Conservation (phyloP, 2,888 invertebrate species). For the Protophormia terraenovae region DNA sequence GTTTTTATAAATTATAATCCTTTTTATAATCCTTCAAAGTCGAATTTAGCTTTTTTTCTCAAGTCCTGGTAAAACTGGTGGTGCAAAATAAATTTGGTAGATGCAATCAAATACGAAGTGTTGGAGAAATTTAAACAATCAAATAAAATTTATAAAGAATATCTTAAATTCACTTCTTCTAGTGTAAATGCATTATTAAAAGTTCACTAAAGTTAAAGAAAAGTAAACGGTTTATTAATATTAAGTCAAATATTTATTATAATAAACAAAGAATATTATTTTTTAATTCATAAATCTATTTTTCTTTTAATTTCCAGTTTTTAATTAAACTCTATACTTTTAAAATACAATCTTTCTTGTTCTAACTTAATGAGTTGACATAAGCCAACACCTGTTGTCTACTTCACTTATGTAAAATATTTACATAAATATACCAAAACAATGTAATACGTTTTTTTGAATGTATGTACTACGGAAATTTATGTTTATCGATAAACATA, state of each 20-base stretch:
- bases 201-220: neutral
- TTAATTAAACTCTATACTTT: neutral
- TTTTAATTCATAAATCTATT: neutral
- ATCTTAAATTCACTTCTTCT: too few species aligned
- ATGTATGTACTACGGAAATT: neutral
- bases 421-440: neutral
- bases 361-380: neutral
- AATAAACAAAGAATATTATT: neutral
- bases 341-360: too few species aligned
- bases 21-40: too few species aligned
- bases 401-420: neutral
- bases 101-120: too few species aligned
- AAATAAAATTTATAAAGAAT: neutral
- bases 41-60: too few species aligned
- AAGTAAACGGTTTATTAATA: neutral
- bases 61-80: too few species aligned
- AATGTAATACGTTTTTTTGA: neutral
- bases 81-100: too few species aligned
- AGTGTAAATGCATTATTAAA: neutral
- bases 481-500: conserved; percentile 60
- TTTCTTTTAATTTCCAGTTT: neutral
- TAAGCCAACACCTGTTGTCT: conserved; percentile 40
- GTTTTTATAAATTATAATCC: too few species aligned
- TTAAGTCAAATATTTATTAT: neutral
- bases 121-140: too few species aligned